Evolutionary conservation across 2,113 vertebrate genomes (phyloP), one percentile per base, ranked within the genome.

Genomic region (Ptychochromis oligacanthus): DNA sequence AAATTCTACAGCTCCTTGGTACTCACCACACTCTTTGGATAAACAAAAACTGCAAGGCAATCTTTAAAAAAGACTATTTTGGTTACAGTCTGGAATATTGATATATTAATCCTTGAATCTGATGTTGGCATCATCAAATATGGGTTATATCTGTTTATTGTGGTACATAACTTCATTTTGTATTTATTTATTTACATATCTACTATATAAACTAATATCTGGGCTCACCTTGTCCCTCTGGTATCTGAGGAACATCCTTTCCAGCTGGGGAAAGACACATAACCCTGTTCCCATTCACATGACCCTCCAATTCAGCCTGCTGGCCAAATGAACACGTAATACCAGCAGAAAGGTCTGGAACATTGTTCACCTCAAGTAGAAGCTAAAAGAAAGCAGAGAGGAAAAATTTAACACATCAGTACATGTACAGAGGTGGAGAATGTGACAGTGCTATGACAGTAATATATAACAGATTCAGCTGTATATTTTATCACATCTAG

Each of bases 321-420:
- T 96, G 96, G 14, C 97, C 97, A 1, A 99, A 98, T 31, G 96
- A 95, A 88, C 98, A 99, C 82, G 93, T 94, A 62, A 98, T 96
- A 0, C 98, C 98, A 0, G 92, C 94, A 0, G 96, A 95, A 74
- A 99, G 96, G 82, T 97, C 97, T 0, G 98, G 98, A 28, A 97
- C 97, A 1, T 97, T 96, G 1, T 95, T 97, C 62, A 99, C 97
- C 70, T 95, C 87, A 86, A 99, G 93, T 85, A 95, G 96, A 85
- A 99, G 97, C 98, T 98, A 46, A 24, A 56, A 72, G 18, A 56
- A 65, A 77, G 14, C 1, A 36, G 52, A n/a, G 9, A 31, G 10
- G 12, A 7, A 77, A 8, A 55, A 76, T 67, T 60, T 40, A 70
- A 74, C 49, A 17, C n/a, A 18, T 34, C 5, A 1, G 11, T 72